phyloP scores from a whole-genome alignment of 2,113 vertebrate species.

The Paramormyrops kingsleyae region DNA sequence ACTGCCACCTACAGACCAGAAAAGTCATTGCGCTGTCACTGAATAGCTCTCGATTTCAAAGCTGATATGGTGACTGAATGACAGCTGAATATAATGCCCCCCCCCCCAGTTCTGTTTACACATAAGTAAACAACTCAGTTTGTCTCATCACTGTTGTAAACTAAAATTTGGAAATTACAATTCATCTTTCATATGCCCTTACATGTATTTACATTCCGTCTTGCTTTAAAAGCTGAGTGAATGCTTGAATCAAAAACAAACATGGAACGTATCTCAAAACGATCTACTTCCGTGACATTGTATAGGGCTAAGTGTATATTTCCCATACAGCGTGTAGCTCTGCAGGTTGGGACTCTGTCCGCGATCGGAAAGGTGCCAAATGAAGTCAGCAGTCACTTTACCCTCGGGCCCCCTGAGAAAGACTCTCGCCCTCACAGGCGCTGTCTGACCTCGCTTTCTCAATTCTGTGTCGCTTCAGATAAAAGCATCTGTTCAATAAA shows the following conservation, averaged over 20 bases:
- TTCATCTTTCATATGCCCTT: not conserved
- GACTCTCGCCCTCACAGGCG: not conserved
- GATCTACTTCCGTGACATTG: not conserved
- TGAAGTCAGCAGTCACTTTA: not conserved
- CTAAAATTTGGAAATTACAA: not conserved
- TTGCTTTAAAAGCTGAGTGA: not conserved
- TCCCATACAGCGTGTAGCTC: not conserved
- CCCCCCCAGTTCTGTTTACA: not conserved
- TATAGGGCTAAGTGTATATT: not conserved
- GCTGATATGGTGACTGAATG: not conserved
- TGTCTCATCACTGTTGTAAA: not conserved
- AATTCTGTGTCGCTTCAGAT: not conserved
- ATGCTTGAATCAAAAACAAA: not conserved
- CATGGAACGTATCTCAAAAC: not conserved
- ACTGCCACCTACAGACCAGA: not conserved
- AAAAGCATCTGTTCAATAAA: not conserved
- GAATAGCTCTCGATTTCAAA: not conserved
- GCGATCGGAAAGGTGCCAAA: not conserved
- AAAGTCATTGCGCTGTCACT: not conserved
- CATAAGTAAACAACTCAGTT: not conserved
- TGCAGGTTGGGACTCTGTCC: not conserved
- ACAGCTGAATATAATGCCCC: not conserved
- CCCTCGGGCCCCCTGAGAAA: not conserved
- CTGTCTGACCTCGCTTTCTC: not conserved
- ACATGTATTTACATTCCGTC: not conserved